Percentiles rank a stretch among this genome's conserved stretches.
phyloP scores from a whole-genome alignment of 2,113 vertebrate species.

The Odontophorus gujanensis region DNA sequence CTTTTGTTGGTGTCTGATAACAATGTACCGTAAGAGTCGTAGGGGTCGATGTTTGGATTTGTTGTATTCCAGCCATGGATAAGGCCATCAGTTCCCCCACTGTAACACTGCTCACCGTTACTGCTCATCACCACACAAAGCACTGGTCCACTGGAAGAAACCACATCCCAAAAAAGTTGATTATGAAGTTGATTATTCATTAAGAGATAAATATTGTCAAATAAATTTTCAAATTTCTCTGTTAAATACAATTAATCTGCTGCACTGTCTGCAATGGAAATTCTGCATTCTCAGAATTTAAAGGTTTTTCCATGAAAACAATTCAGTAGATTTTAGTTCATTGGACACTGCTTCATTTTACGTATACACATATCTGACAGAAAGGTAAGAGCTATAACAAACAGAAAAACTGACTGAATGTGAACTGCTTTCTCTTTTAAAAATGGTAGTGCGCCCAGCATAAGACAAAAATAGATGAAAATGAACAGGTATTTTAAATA shows the following conservation, averaged over 20 bases:
- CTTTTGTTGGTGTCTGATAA: neutral
- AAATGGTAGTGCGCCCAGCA: neutral
- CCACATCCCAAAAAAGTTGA: neutral
- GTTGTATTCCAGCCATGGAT: constrained; percentile 98
- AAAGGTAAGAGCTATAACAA: neutral
- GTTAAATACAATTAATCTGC: neutral
- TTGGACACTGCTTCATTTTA: neutral
- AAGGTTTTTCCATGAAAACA: neutral
- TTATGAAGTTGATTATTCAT: neutral
- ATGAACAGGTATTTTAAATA: neutral
- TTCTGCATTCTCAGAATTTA: neutral
- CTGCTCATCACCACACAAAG: constrained; percentile 97
- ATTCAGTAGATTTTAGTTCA: neutral
- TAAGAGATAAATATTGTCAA: neutral
- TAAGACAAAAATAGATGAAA: neutral
- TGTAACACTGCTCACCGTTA: constrained; percentile 96
- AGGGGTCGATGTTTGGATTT: constrained; percentile 95
- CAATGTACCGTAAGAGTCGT: constrained; percentile 92
- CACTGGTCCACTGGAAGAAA: constrained; percentile 89
- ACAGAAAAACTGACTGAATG: neutral
- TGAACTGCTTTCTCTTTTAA: neutral
- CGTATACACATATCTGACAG: neutral
- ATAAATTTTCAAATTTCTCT: neutral
- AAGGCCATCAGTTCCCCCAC: constrained; percentile 91
- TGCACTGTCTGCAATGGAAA: neutral